Percentiles rank a stretch among this genome's conserved stretches.
These are phyloP conservation scores for Pasiphila rectangulata DNA, from an alignment of 2,888 invertebrate species.

Conservation along the genomic window DNA sequence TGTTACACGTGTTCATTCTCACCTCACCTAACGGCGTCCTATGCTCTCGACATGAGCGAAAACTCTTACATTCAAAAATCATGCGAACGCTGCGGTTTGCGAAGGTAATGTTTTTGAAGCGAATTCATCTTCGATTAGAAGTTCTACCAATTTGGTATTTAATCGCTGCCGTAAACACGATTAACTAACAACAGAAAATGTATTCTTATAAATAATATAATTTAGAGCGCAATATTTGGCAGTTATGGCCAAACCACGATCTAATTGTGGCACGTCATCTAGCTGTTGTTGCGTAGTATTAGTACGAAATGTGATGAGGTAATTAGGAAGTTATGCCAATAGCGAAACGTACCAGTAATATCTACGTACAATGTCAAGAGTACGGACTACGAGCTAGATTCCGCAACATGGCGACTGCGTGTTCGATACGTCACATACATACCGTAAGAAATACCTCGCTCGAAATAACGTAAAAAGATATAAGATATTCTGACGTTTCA, in stretches of 20 bases:
- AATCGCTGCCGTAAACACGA: too few relatives aligned
- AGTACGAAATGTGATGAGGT: constrained; percentile 41
- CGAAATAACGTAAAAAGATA: constrained; percentile 54
- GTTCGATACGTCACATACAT: constrained; percentile 22
- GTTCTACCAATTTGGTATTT: too few relatives aligned
- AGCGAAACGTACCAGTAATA: constrained; percentile 44
- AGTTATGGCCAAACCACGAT: constrained; percentile 9
- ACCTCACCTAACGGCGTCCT: constrained; percentile 20
- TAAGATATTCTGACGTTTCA: constrained; percentile 47
- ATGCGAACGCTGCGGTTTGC: background rate
- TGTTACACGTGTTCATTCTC: constrained; percentile 25
- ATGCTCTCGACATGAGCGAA: constrained; percentile 9
- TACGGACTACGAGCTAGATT: constrained; percentile 40
- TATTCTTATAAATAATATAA: too few relatives aligned
- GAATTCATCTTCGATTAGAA: background rate
- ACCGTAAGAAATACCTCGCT: constrained; percentile 34
- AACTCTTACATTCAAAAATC: constrained; percentile 6
- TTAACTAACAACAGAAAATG: constrained; percentile 10
- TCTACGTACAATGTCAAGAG: constrained; percentile 69
- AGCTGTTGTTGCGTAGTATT: constrained; percentile 17
- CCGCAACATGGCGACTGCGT: constrained; percentile 34
- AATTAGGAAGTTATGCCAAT: constrained; percentile 55
- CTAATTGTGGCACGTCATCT: constrained; percentile 5
- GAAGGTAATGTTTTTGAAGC: background rate
- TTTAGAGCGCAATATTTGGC: constrained; percentile 9